Base-by-base conservation (phyloP, 2,888 invertebrate genomes). In the Dolichopus griseipennis region DNA sequence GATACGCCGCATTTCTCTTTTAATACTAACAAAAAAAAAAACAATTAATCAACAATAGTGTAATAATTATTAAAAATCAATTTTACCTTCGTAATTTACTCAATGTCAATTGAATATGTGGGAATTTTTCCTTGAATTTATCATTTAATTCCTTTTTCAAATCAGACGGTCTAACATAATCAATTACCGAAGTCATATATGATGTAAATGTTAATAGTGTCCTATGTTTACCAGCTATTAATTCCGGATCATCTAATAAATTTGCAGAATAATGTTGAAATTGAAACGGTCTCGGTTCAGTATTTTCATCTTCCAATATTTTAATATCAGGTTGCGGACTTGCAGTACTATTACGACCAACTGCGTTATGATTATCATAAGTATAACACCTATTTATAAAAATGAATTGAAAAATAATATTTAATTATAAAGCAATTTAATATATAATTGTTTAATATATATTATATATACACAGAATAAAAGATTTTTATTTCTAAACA, bases 131-230 rank as follows among this genome's bases (percentile, higher is more conserved):
- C 73, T 89, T 87, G 78, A 98, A 98, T 82, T 97, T 96, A 77
- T 97, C 97, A 81, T 98, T 98, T 65, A 98, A 84, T 81, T 97
- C 97, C 79, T 95, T 95, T 82, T 98, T 98, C 73, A 97, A 83
- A 80, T 97, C 96, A 61, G 94, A 93, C 20, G 97, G 96, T 73
- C 94, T 90, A 7, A 96, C 96, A 78, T 97, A 97, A 82, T 97
- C 96, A 75, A 97, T 97, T 65, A 97, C 93, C 1, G 97, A 97
- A 1, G 95, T 95, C 90, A 93, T 91, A 76, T 93, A 93, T 0
- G 93, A 92, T 1, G 93, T 92, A 76, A 94, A 94, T 5, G 93
- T 93, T 22, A 93, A 83, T 64, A 94, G 80, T 0, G 94, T 94
- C 71, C 93, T 85, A 81, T 94, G 93, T 81, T 93, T 93, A 61